These are phyloP conservation scores for Plectropomus leopardus DNA, from an alignment of 2,113 vertebrate species.

Conservation along the genomic window DNA sequence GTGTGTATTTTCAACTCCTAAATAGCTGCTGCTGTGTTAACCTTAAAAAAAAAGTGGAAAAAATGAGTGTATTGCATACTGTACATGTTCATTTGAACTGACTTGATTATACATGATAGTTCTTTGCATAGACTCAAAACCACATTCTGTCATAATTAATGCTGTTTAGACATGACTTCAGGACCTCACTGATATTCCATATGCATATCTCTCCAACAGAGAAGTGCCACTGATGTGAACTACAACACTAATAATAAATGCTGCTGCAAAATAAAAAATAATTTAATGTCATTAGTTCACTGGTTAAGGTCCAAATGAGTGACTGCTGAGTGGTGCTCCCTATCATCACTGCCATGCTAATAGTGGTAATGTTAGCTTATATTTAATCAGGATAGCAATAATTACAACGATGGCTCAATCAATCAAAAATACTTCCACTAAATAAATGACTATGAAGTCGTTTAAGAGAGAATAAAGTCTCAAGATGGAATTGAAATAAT, in stretches of 20 bases:
- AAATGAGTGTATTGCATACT: neutral
- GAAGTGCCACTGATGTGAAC: neutral
- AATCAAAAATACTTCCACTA: constrained; percentile 8
- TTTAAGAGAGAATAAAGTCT: neutral
- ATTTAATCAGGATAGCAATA: neutral
- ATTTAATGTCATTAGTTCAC: neutral
- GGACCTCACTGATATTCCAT: neutral
- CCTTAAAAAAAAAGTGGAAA: neutral
- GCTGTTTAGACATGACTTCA: constrained; percentile 2
- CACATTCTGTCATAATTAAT: constrained; percentile 27
- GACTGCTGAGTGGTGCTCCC: neutral
- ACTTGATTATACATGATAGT: neutral
- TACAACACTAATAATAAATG: neutral
- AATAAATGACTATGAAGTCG: neutral
- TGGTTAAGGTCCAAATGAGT: neutral
- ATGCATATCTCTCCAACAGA: constrained; percentile 2
- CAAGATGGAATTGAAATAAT: neutral
- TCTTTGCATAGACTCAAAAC: constrained; percentile 4
- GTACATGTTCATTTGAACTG: constrained; percentile 1
- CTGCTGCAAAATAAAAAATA: neutral
- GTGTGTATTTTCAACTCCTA: neutral
- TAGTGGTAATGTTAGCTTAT: neutral
- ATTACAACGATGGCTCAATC: neutral
- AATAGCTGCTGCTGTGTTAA: neutral
- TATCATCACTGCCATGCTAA: neutral